Base-by-base conservation (phyloP, 1,140 invertebrate species). In the Ceratosolen fusciceps region DNA sequence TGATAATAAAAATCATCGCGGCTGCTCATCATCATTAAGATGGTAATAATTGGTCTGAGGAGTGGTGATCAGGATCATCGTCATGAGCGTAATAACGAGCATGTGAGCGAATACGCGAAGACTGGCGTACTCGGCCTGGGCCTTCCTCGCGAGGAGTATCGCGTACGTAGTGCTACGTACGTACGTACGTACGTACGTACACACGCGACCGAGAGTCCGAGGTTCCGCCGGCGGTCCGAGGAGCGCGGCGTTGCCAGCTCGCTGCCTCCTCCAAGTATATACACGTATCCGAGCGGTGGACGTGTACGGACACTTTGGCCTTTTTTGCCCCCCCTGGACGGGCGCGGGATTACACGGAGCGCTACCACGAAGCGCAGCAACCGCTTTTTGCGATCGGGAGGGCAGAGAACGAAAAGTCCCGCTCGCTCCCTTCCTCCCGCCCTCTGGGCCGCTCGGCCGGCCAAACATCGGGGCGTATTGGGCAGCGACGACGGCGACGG, bases 331-430 rank as follows among this genome's bases (percentile, higher is more conserved):
- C 72, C 82, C 86, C 85, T 85, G 83, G 83, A 43, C 72, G 72
- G 49, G 47, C 83, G 84, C 83, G 82, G 81, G 77, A 82, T 86
- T 84, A 84, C 83, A 85, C 81, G 80, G n/a, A n/a, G n/a, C n/a
- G 83, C 84, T 88, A 86, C 85, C 82, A 83, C 83, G 83, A 85
- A 85, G 83, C 83, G 83, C 83, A 82, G 83, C 78, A 82, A 84
- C 83, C 83, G 77, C 83, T 87, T 87, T 86, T 87, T 86, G 82
- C 82, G 49, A 54, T 29, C 52, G 49, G 58, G 72, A 26, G 10
- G 54, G 12, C 31, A 29, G n/a, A 43, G 72, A 58, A 60, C 54
- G 54, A 34, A 43, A 74, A 74, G 21, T 37, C 37, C 47, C 31
- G 58, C 77, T 39, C 67, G 26, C n/a, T 71, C 52, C 74, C 34